phyloP scores from a whole-genome alignment of 2,888 invertebrate genomes.

The Lymantria monacha region DNA sequence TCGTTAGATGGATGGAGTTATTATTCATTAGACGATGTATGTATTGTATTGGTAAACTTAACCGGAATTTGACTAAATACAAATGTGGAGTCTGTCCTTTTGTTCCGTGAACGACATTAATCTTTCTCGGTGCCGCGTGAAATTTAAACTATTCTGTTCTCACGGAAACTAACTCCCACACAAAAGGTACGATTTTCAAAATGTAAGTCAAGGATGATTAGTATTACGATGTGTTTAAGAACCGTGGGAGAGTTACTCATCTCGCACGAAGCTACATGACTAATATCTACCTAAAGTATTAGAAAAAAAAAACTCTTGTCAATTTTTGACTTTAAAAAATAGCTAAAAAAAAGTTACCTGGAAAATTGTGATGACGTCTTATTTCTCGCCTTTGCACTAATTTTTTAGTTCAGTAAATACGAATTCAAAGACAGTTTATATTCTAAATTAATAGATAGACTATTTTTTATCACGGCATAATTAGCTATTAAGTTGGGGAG shows the following conservation, averaged over 20 bases:
- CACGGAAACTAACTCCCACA: slow-evolving; percentile 71
- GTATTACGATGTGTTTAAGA: slow-evolving; percentile 59
- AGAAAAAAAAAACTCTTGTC: slow-evolving; percentile 45
- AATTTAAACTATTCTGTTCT: slow-evolving; percentile 66
- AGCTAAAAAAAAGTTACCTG: slow-evolving; percentile 38
- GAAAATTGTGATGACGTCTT: slow-evolving; percentile 25
- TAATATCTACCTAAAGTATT: slow-evolving; percentile 38
- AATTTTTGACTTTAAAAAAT: slow-evolving; percentile 43
- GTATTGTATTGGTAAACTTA: slow-evolving; percentile 1
- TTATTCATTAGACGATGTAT: slow-evolving; percentile 19
- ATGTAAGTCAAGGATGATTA: slow-evolving; percentile 77
- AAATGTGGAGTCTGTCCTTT: slow-evolving; percentile 16
- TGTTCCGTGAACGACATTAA: slow-evolving; percentile 43
- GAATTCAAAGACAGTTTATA: no score
- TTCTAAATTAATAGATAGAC: no score
- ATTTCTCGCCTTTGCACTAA: no score
- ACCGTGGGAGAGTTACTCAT: slow-evolving; percentile 69
- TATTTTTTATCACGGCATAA: no score
- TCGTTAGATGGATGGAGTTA: no score
- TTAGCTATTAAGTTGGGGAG: no score
- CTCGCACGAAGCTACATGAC: slow-evolving; percentile 47
- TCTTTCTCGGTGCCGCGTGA: slow-evolving; percentile 49
- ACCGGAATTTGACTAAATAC: background rate
- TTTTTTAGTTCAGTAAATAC: no score
- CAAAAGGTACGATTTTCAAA: slow-evolving; percentile 76